phyloP scores from a whole-genome alignment of 2,113 vertebrate species.

The Sciurus niger region DNA sequence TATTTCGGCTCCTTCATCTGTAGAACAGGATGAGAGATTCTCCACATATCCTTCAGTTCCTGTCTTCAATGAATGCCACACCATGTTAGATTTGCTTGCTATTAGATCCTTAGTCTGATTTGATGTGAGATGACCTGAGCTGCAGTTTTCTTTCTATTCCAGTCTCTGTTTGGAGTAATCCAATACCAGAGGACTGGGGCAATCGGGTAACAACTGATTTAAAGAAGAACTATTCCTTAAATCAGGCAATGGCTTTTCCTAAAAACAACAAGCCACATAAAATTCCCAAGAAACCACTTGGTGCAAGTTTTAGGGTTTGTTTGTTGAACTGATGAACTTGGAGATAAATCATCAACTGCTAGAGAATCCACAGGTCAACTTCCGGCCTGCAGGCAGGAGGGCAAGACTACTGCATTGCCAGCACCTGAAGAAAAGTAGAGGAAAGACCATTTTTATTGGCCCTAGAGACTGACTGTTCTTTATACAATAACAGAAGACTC shows the following conservation, averaged over 20 bases:
- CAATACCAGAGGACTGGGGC: not conserved
- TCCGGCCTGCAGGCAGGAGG: not conserved
- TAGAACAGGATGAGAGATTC: not conserved
- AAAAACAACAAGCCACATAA: not conserved
- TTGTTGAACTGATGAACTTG: conserved; percentile 45
- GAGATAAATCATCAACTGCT: not conserved
- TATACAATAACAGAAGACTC: not conserved
- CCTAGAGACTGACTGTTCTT: not conserved
- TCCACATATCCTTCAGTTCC: not conserved
- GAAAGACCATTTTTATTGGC: not conserved
- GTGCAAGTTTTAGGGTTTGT: not conserved
- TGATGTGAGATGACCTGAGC: not conserved
- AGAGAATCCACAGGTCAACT: not conserved
- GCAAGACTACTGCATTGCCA: not conserved
- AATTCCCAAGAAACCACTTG: conserved; percentile 34
- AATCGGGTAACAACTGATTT: conserved; percentile 12
- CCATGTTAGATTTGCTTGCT: not conserved
- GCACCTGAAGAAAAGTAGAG: conserved; percentile 6
- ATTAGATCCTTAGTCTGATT: not conserved
- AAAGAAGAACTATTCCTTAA: not conserved
- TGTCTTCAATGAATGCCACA: not conserved
- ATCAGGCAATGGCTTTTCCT: not conserved
- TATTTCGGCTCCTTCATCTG: not conserved
- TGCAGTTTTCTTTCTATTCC: not conserved
- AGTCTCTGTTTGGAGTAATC: conserved; percentile 18